Evolutionary conservation across 2,113 vertebrate species (phyloP).

Genomic region (Elanus axillaris): DNA sequence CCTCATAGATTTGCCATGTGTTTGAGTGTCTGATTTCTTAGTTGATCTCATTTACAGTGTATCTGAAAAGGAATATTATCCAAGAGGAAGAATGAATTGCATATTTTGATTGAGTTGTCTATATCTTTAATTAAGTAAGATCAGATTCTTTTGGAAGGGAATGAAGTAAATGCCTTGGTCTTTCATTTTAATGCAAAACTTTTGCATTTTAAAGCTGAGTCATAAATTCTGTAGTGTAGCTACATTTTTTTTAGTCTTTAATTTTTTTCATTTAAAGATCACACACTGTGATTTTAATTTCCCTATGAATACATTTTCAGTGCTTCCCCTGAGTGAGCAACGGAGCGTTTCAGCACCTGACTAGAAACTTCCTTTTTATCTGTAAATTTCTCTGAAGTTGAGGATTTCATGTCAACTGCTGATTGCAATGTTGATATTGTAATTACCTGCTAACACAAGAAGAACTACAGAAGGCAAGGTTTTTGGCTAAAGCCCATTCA

Average conservation of each 20-base stretch:
- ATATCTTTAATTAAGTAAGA: constrained; percentile 6
- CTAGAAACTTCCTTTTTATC: constrained; percentile 18
- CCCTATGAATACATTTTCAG: neutral
- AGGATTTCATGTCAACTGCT: constrained; percentile 16
- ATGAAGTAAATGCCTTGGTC: constrained; percentile 22
- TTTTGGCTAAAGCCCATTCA: neutral
- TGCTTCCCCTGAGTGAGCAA: neutral
- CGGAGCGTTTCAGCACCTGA: neutral
- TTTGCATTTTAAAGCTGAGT: constrained; percentile 50
- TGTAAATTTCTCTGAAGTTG: constrained; percentile 7
- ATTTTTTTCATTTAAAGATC: constrained; percentile 62
- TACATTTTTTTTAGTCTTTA: constrained; percentile 34
- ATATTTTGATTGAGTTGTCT: constrained; percentile 36
- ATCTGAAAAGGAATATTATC: neutral
- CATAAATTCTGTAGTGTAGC: constrained; percentile 51
- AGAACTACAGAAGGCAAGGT: neutral
- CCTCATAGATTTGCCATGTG: neutral
- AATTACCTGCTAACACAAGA: constrained; percentile 8
- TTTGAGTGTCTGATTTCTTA: neutral
- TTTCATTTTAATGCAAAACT: constrained; percentile 34
- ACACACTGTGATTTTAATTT: constrained; percentile 9
- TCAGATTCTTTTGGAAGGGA: constrained; percentile 26
- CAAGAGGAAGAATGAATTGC: neutral
- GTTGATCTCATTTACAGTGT: neutral
- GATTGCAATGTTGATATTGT: neutral